phyloP scores from a whole-genome alignment of 2,113 vertebrate species.

The Epinephelus cyanopodus region DNA sequence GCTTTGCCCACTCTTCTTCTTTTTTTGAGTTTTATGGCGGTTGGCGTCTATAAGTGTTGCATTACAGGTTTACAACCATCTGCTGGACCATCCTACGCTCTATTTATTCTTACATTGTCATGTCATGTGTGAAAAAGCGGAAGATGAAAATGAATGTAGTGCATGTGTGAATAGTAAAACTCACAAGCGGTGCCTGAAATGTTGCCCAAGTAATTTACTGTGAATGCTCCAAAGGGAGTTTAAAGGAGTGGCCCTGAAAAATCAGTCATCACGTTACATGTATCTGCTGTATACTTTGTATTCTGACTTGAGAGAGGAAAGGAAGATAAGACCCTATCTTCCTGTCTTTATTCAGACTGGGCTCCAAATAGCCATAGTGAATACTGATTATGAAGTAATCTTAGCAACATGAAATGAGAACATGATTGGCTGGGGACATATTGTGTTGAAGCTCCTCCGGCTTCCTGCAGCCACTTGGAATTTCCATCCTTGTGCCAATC shows the following conservation, averaged over 20 bases:
- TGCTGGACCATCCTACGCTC: too few species aligned
- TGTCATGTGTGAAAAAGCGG: too few species aligned
- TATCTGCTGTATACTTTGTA: neutral
- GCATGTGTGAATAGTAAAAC: too few species aligned
- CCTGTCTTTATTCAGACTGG: neutral
- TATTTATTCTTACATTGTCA: too few species aligned
- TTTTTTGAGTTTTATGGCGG: too few species aligned
- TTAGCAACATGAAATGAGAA: constrained; percentile 3
- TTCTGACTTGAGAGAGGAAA: neutral
- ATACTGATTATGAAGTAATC: constrained; percentile 8
- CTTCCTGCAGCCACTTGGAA: constrained; percentile 14
- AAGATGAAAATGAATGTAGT: too few species aligned
- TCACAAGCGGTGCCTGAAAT: too few species aligned
- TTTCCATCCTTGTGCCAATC: constrained; percentile 44
- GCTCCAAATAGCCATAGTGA: constrained; percentile 1
- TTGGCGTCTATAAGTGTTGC: too few species aligned
- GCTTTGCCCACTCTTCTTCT: too few species aligned
- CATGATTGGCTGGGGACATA: neutral
- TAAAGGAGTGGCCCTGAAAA: neutral
- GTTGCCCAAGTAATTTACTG: too few species aligned
- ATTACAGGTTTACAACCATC: too few species aligned
- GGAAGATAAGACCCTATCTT: neutral
- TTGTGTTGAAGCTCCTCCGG: neutral
- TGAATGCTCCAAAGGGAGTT: too few species aligned
- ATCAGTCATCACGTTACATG: neutral